Evolutionary conservation across 2,888 invertebrate genomes (phyloP), one percentile per base, ranked within the genome.

Genomic region (Lasioglossum villosulum): DNA sequence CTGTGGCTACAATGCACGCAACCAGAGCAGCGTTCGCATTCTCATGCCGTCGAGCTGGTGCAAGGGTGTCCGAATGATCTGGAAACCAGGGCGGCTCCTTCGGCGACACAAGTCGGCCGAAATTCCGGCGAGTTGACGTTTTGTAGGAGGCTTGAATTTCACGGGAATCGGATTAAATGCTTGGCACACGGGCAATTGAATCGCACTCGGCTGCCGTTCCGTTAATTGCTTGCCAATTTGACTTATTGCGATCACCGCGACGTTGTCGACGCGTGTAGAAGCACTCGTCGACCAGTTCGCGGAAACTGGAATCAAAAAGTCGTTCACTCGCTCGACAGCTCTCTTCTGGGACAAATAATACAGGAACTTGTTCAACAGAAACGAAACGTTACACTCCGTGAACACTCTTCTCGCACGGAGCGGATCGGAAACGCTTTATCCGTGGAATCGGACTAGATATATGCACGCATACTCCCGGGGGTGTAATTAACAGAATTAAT

Each of bases 401-500:
- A 4, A 19, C 23, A 30, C 2, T 63, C 39, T 75, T 63, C 42
- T 63, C 63, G 30, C 66, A 34, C 34, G 19, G 66, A 19, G 5
- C 16, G 66, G 34, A 66, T 66, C 66, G 66, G 66, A 66, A 66
- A 66, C 19, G 34, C 34, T 66, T 66, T 68, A n/a, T 68, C 68
- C 42, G 30, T 19, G n/a, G 75, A 42, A 75, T 63, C 75, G 75
- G 75, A 45, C 34, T 8, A 19, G 19, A 34, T 8, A 19, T 34
- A 23, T 6, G 30, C 30, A 6, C 19, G 23, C 48, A 23, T 23
- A 42, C 42, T 2, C 2, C 2, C 5, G 30, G 23, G 16, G 27
- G 30, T 42, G 30, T 72, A 72, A 78, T 78, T 78, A 78, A 59
- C 72, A 72, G 56, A 10, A 72, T 78, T 72, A 72, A 72, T 78